Evolutionary conservation across 2,888 invertebrate species (phyloP).

Genomic region (Chloroclysta siterata): DNA sequence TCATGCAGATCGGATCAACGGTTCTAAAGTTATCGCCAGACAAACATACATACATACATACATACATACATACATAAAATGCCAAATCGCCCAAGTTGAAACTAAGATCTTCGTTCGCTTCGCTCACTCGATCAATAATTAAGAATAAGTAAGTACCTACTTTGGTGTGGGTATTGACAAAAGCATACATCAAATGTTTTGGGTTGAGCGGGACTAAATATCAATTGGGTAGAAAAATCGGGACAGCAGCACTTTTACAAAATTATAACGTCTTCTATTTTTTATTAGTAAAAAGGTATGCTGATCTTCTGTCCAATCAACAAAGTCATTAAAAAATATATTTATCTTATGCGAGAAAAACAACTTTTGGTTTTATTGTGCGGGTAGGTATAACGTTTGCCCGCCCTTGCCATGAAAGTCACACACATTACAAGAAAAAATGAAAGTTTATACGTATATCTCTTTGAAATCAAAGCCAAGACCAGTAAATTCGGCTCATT

Average conservation of each 20-base stretch:
- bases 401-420: conserved; percentile 36
- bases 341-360: conserved; percentile 9
- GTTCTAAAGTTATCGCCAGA: too few species aligned
- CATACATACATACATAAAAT: too few species aligned
- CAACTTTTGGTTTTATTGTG: conserved; percentile 15
- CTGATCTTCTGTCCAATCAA: conserved; percentile 10
- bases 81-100: too few species aligned
- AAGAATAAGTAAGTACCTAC: too few species aligned
- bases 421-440: conserved; percentile 13
- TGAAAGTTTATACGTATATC: conserved; percentile 1
- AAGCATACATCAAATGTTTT: too few species aligned
- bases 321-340: conserved; percentile 16
- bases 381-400: conserved; percentile 26
- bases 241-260: background rate
- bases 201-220: too few species aligned
- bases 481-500: conserved; percentile 14
- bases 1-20: too few species aligned
- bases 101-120: too few species aligned
- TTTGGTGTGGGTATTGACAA: too few species aligned
- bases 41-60: too few species aligned
- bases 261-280: background rate
- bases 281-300: background rate
- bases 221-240: too few species aligned
- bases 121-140: too few species aligned
- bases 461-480: conserved; percentile 23